phyloP scores from a whole-genome alignment of 2,797 vertebrate genomes.

The Acanthurus leucopareius region DNA sequence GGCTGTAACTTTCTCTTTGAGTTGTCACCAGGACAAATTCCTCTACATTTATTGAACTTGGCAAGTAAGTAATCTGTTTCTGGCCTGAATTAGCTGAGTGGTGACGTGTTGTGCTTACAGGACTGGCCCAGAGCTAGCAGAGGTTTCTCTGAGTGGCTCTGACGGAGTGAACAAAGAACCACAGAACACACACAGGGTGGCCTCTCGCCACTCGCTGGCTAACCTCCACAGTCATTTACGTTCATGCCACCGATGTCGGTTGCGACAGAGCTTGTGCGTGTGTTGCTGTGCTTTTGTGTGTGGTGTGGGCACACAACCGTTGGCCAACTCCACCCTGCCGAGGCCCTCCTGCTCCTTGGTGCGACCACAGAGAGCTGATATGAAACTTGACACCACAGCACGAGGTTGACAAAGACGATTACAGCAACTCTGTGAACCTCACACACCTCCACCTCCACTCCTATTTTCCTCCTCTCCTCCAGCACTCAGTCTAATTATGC shows the following conservation, averaged over 20 bases:
- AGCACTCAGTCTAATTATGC: slow-evolving; percentile 67
- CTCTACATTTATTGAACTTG: slow-evolving; percentile 62
- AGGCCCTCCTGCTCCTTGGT: slow-evolving; percentile 67
- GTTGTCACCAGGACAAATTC: slow-evolving; percentile 57
- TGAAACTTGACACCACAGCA: slow-evolving; percentile 83
- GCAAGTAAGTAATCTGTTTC: slow-evolving; percentile 57
- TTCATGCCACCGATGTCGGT: slow-evolving; percentile 66
- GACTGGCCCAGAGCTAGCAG: slow-evolving; percentile 57
- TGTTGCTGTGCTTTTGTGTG: slow-evolving; percentile 40
- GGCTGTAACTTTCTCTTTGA: slow-evolving; percentile 45
- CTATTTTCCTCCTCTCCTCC: slow-evolving; percentile 52
- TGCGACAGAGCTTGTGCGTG: slow-evolving; percentile 60
- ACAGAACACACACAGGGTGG: slow-evolving; percentile 71
- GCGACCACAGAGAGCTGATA: slow-evolving; percentile 71
- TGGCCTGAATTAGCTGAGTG: slow-evolving; percentile 70
- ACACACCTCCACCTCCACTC: slow-evolving; percentile 61
- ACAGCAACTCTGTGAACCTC: slow-evolving; percentile 70
- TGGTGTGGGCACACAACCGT: slow-evolving; percentile 59
- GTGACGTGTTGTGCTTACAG: slow-evolving; percentile 71
- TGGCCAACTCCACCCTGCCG: slow-evolving; percentile 64
- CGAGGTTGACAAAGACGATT: slow-evolving; percentile 87
- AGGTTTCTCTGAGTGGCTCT: slow-evolving; percentile 70
- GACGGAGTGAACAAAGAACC: slow-evolving; percentile 75
- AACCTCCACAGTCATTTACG: slow-evolving; percentile 72
- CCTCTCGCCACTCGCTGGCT: slow-evolving; percentile 65